These are phyloP conservation scores for Pelagia noctiluca DNA, from an alignment of 30 jellyfish, hydroid and myxozoan genomes.

Conservation along the genomic window DNA sequence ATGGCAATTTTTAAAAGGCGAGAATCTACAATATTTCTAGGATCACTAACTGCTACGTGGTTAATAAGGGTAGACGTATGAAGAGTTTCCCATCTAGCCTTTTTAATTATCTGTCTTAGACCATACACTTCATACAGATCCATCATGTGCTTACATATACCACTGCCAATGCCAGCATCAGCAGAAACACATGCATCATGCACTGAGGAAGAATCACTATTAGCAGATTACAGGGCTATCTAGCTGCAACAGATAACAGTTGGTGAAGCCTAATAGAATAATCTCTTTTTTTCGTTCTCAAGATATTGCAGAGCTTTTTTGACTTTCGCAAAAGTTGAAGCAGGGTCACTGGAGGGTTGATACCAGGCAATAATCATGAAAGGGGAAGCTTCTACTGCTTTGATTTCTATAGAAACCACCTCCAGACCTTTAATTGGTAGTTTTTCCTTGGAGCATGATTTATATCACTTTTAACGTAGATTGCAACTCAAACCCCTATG, in stretches of 20 bases:
- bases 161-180: constrained; percentile 1
- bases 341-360: neutral
- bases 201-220: neutral
- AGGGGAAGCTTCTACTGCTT: neutral
- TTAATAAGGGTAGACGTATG: neutral
- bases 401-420: neutral
- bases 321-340: neutral
- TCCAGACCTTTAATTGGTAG: neutral
- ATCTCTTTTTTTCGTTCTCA: neutral
- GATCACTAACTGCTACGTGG: constrained; percentile 36
- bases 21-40: constrained; percentile 27
- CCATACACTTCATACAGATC: constrained; percentile 40
- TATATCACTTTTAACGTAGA: neutral
- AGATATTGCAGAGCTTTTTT: neutral
- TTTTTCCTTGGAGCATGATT: neutral
- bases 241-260: neutral
- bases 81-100: constrained; percentile 27
- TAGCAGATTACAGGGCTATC: neutral
- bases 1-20: constrained; percentile 3
- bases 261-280: neutral
- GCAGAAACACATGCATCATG: neutral
- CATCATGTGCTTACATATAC: neutral
- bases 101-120: constrained; percentile 10
- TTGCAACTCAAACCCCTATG: neutral
- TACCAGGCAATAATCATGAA: neutral